These are phyloP conservation scores for Euura lappo DNA, from an alignment of 1,140 invertebrate genomes.

Conservation along the genomic window DNA sequence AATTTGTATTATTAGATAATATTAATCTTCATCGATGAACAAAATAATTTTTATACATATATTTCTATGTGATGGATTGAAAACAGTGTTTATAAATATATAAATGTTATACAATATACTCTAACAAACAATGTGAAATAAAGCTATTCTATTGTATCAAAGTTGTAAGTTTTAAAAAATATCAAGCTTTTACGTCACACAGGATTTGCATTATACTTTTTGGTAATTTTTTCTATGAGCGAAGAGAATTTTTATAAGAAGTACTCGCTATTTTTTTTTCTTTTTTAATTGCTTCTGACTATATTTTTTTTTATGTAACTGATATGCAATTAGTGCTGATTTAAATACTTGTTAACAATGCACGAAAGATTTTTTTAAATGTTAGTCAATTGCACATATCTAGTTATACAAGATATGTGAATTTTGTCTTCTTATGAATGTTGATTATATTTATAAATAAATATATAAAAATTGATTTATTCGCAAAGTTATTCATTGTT, in stretches of 20 bases:
- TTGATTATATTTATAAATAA: not conserved
- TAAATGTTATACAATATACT: not conserved
- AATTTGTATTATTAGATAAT: not conserved
- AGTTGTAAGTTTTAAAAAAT: not conserved
- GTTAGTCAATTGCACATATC: not conserved
- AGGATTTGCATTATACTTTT: not conserved
- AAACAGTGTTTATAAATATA: not conserved
- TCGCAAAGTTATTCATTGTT: slow-evolving; percentile 41
- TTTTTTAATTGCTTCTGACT: too few species aligned
- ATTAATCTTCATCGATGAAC: not conserved
- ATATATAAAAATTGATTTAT: not conserved
- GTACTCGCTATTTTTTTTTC: not conserved
- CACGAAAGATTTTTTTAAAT: not conserved
- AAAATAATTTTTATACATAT: not conserved
- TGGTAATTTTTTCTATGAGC: not conserved
- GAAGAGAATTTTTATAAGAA: too few species aligned
- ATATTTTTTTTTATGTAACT: too few species aligned
- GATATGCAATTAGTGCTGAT: too few species aligned
- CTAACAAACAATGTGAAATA: not conserved
- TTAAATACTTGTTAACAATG: not conserved
- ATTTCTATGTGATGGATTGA: not conserved
- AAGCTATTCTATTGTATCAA: not conserved
- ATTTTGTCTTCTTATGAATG: not conserved
- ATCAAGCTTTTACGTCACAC: not conserved
- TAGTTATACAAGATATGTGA: not conserved